phyloP scores from a whole-genome alignment of 2,888 invertebrate genomes.

The Zaprionus bogoriensis region DNA sequence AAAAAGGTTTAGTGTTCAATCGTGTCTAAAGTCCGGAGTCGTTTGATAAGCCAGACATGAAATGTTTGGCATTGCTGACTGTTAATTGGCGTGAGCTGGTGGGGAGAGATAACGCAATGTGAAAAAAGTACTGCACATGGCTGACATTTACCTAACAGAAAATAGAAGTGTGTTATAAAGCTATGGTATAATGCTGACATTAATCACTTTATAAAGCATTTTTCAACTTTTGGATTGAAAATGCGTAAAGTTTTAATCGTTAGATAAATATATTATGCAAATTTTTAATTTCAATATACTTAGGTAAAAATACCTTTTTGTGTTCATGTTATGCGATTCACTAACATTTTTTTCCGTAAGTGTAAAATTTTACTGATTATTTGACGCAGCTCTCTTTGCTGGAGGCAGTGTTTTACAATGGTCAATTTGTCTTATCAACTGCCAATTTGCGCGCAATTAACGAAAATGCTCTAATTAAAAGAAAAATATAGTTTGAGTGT shows the following conservation, averaged over 20 bases:
- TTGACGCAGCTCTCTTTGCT: slow-evolving; percentile 16
- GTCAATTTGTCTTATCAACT: slow-evolving; percentile 30
- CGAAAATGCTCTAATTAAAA: slow-evolving; percentile 4
- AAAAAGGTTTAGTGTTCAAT: slow-evolving; percentile 3
- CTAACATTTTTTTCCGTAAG: slow-evolving; percentile 4
- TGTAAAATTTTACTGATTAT: slow-evolving; percentile 10
- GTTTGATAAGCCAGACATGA: slow-evolving; percentile 31
- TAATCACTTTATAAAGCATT: slow-evolving; percentile 39
- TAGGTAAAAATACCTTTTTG: slow-evolving; percentile 15
- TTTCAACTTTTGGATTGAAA: slow-evolving; percentile 7
- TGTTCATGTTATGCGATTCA: slow-evolving; percentile 33
- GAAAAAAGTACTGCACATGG: too few relatives aligned
- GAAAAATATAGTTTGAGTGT: slow-evolving; percentile 9
- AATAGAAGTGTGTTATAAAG: slow-evolving; percentile 21
- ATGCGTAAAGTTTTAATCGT: slow-evolving; percentile 15
- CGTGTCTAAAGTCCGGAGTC: slow-evolving; percentile 20
- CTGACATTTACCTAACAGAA: slow-evolving; percentile 27
- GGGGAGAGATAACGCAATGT: too few relatives aligned
- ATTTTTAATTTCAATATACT: slow-evolving; percentile 17
- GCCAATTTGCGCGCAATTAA: slow-evolving; percentile 32
- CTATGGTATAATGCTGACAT: slow-evolving; percentile 35
- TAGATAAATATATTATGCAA: slow-evolving; percentile 36
- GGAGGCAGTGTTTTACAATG: slow-evolving; percentile 31
- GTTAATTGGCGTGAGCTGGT: slow-evolving; percentile 10
- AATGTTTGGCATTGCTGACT: slow-evolving; percentile 1